Evolutionary conservation across 2,888 invertebrate genomes (phyloP), one percentile per base, ranked within the genome.

Genomic region (Drosophila falleni): DNA sequence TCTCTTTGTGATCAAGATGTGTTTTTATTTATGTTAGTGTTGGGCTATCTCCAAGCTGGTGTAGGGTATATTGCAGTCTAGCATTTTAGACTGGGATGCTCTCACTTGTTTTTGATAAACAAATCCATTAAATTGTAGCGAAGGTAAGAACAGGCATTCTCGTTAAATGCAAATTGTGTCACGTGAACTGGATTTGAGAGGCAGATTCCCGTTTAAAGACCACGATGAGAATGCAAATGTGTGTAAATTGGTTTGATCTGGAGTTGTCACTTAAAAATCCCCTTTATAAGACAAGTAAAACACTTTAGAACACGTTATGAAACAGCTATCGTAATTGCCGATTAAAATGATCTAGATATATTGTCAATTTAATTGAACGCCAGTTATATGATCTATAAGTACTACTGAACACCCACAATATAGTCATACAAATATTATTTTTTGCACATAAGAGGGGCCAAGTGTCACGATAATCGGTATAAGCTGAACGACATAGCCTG

Each of bases 111-210:
- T 60, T 54, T 42, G 29, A 71, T 58, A 60, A 79, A 77, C 66
- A 77, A 71, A 47, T 63, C 35, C 47, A 74, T 79, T 74, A 66
- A 74, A 49, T 37, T 8, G 3, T 26, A 59, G n/a, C 8, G 35
- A 16, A 67, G 49, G 26, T 19, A 59, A 33, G 15, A 19, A 41
- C 37, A 23, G 13, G 53, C 13, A 29, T n/a, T 49, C 15, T 47
- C 16, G 13, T 16, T 58, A 29, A 41, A 29, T 35, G 53, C 66
- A 61, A 59, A 53, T 56, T 42, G 42, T 41, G 42, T 71, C 75
- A 79, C 60, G 71, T 74, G 66, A 77, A 64, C 63, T 77, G 60
- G 61, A 77, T 79, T 47, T 19, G 15, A 61, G 42, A 29, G 47
- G 41, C 50, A 71, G 37, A 71, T 75, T 75, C 63, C 53, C 71